These are phyloP conservation scores for Lycophotia porphyrea DNA, from an alignment of 2,888 invertebrate genomes.

Conservation along the genomic window DNA sequence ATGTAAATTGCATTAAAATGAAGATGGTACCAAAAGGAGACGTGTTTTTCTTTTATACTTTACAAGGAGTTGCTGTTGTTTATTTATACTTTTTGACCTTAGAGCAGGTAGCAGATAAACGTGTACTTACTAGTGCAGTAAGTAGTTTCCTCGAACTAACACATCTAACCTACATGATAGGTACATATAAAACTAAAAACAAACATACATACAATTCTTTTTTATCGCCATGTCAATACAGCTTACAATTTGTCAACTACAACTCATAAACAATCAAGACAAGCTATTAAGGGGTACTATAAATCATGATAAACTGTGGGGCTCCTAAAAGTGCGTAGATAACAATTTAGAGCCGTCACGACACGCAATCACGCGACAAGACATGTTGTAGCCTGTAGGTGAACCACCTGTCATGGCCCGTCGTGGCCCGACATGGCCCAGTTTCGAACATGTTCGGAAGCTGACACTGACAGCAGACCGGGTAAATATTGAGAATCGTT, in stretches of 20 bases:
- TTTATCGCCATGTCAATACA: constrained; percentile 20
- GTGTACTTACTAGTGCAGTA: neutral
- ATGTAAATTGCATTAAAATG: constrained; percentile 69
- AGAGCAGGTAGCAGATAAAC: constrained; percentile 3
- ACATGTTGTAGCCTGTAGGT: constrained; percentile 54
- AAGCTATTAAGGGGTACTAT: constrained; percentile 72
- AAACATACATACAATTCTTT: neutral
- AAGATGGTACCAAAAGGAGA: constrained; percentile 55
- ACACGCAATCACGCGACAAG: constrained; percentile 78
- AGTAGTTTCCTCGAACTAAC: constrained; percentile 1
- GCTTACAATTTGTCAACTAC: constrained; percentile 46
- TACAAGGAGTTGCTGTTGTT: constrained; percentile 17
- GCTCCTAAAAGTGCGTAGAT: constrained; percentile 79
- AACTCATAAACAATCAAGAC: constrained; percentile 59
- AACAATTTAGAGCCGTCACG: constrained; percentile 79
- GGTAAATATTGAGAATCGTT: constrained; percentile 42
- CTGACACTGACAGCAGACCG: constrained; percentile 36
- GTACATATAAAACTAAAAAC: neutral
- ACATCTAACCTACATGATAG: constrained; percentile 1
- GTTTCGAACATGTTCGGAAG: constrained; percentile 50
- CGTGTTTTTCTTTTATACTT: constrained; percentile 33
- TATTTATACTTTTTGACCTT: constrained; percentile 44
- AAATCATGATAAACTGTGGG: constrained; percentile 78
- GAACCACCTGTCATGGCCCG: constrained; percentile 55
- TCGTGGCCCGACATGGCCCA: constrained; percentile 38